Conservation (phyloP, 2,888 invertebrate species). For the Actias luna region DNA sequence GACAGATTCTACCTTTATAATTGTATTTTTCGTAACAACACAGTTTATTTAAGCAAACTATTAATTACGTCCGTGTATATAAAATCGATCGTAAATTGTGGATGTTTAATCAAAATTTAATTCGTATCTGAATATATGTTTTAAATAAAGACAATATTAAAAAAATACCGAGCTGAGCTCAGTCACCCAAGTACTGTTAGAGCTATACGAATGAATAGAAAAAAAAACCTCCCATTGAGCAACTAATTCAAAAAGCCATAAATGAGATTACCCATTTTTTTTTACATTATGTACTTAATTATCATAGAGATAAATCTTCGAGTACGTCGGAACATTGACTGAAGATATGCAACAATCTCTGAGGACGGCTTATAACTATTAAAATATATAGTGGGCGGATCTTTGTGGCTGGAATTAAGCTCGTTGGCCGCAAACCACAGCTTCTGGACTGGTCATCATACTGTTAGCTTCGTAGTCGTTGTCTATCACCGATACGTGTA, state of each 20-base stretch:
- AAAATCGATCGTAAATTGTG: too few species aligned
- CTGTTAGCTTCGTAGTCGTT: conserved; percentile 42
- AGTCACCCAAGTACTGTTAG: too few species aligned
- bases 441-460: conserved; percentile 67
- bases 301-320: conserved; percentile 14
- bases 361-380: conserved; percentile 67
- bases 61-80: too few species aligned
- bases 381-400: conserved; percentile 65
- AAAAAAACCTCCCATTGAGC: not conserved
- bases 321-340: conserved; percentile 22
- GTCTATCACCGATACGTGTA: conserved; percentile 55
- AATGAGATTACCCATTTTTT: not conserved
- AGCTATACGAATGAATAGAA: not conserved
- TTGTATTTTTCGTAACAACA: too few species aligned
- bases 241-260: not conserved
- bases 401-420: conserved; percentile 62
- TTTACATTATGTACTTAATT: conserved; percentile 23
- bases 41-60: too few species aligned
- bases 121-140: too few species aligned
- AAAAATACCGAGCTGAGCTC: too few species aligned
- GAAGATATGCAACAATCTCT: conserved; percentile 39
- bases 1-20: too few species aligned
- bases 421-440: conserved; percentile 74
- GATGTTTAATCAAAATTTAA: too few species aligned
- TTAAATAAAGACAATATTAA: too few species aligned